Conservation (phyloP, 1,140 invertebrate species). For the Acyrthosiphon pisum region DNA sequence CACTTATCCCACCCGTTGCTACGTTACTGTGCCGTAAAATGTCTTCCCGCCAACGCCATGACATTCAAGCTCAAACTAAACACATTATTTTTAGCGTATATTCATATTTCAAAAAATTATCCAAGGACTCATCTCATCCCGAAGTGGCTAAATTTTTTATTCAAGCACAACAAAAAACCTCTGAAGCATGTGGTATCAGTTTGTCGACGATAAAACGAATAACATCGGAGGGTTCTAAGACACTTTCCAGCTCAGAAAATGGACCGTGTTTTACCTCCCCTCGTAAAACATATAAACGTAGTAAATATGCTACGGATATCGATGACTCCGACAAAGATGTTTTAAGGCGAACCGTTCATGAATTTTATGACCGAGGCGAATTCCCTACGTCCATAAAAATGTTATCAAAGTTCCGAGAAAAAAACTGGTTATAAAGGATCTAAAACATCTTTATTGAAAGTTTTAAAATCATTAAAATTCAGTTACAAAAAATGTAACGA, state of each 20-base stretch:
- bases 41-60: no score
- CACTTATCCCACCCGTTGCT: no score
- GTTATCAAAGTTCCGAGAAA: not conserved
- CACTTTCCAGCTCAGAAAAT: not conserved
- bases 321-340: not conserved
- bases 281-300: not conserved
- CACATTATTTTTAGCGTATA: not conserved
- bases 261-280: not conserved
- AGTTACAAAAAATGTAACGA: not conserved
- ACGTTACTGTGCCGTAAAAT: no score
- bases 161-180: not conserved
- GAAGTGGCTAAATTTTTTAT: not conserved
- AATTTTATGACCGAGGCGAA: not conserved
- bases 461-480: conserved; percentile 1
- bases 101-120: not conserved
- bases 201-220: not conserved
- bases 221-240: not conserved
- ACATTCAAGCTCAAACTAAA: not conserved
- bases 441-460: not conserved
- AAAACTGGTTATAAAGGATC: not conserved
- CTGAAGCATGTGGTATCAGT: not conserved
- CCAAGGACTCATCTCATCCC: not conserved
- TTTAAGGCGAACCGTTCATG: not conserved
- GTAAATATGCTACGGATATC: not conserved
- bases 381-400: not conserved